Evolutionary conservation across 1,140 invertebrate species (phyloP).

Genomic region (Penaeus chinensis): DNA sequence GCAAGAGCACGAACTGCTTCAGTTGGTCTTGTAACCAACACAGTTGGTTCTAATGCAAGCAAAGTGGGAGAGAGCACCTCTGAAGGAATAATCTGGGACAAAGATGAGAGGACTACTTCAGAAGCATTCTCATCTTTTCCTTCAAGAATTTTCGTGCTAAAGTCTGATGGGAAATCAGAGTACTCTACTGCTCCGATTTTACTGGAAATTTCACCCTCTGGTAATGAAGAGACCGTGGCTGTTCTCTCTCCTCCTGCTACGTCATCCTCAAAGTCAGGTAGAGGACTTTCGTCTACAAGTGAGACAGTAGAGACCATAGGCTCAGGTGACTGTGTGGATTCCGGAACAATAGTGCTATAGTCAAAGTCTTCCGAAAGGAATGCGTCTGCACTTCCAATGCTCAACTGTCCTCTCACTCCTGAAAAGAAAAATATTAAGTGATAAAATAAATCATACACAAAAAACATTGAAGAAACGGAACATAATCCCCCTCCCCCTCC

Average conservation of each 20-base stretch:
- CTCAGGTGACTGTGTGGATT: neutral
- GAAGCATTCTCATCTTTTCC: neutral
- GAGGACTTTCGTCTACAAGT: constrained; percentile 9
- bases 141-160: neutral
- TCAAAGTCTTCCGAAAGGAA: constrained; percentile 45
- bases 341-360: neutral
- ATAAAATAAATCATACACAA: too few species aligned
- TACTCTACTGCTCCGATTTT: constrained; percentile 8
- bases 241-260: constrained; percentile 13
- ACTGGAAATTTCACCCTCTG: neutral
- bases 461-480: too few species aligned
- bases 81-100: neutral
- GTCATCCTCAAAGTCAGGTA: constrained; percentile 41
- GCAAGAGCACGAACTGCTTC: too few species aligned
- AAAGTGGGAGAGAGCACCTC: too few species aligned
- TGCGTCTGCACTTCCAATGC: constrained; percentile 31
- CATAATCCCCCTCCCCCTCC: neutral
- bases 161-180: neutral
- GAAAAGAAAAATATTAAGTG: constrained; percentile 2
- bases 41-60: too few species aligned
- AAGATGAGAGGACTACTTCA: neutral
- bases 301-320: constrained; percentile 6
- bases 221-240: neutral
- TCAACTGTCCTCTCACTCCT: constrained; percentile 45
- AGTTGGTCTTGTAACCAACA: too few species aligned